These are phyloP conservation scores for Chrysochloris asiatica DNA, from an alignment of 2,113 vertebrate species.

Conservation along the genomic window DNA sequence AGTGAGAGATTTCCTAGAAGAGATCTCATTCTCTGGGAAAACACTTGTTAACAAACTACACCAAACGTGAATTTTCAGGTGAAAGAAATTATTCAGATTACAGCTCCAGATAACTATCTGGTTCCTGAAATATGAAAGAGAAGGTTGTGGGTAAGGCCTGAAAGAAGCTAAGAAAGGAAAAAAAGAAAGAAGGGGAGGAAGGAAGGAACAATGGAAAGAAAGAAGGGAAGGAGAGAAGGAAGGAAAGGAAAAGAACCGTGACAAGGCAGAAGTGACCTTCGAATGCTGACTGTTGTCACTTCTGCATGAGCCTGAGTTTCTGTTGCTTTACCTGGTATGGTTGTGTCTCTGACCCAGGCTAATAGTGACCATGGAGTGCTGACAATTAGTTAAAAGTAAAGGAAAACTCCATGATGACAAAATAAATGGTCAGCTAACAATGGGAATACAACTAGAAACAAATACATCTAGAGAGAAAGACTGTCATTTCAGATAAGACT, in stretches of 20 bases:
- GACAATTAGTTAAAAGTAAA: background rate
- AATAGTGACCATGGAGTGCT: background rate
- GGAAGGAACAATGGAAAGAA: background rate
- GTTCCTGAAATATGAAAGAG: background rate
- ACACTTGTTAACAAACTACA: background rate
- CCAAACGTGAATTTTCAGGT: background rate
- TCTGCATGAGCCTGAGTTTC: background rate
- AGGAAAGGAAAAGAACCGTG: background rate
- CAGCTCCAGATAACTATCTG: background rate
- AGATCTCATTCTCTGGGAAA: background rate
- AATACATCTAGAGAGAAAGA: background rate
- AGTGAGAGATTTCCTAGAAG: background rate
- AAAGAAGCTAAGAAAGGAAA: background rate
- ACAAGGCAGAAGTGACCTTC: background rate
- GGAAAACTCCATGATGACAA: background rate
- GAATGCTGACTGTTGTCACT: background rate
- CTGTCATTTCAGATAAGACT: slow-evolving; percentile 15
- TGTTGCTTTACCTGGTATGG: background rate
- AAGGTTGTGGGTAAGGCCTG: background rate
- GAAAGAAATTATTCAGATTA: background rate
- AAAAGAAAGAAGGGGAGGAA: background rate
- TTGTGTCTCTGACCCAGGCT: background rate
- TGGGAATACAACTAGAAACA: background rate
- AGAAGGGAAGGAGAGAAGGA: no score
- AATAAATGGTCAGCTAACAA: background rate